Base-by-base conservation (phyloP, 2,888 invertebrate genomes). In the Schizaphis graminum region DNA sequence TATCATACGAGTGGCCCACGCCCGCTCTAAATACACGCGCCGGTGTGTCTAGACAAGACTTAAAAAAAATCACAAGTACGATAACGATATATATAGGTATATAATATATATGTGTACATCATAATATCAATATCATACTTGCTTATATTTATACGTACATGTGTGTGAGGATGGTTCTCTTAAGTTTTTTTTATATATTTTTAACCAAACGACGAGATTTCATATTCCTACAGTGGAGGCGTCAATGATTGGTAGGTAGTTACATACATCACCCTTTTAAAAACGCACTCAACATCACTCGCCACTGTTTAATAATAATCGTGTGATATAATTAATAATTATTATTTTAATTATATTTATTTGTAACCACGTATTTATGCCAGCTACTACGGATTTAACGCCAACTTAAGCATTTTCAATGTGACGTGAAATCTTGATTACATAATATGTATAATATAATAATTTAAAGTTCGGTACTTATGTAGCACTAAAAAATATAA, bases 271-370 rank as follows among this genome's bases (percentile, higher is more conserved):
- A 35, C 35, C 21, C 35, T 77, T 77, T 77, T 7, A 35, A 77
- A 35, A 77, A 77, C 77, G 8, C 35, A 35, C 35, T 77, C 77
- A 21, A 77, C 35, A 35, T 35, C 77, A 77, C 77, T 77, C 77
- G 35, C 8, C 77, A 77, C 77, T 77, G 77, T 35, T 77, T 35
- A 41, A 77, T 77, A 77, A 77, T 35, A 77, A 77, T 21, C 35
- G 21, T 77, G 77, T 77, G 77, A 77, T 41, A 35, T 77, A 77
- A 77, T 77, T 77, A 77, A 35, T 77, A 77, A 77, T 77, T 77
- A 77, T 77, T 35, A 21, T 77, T 77, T 77, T 77, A 77, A 77
- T 77, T 77, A 77, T 8, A 35, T 77, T 77, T 35, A 77, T 67
- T 7, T 35, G 21, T 16, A 16, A 5, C 5, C 5, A 7, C 67